Conservation (phyloP, 1,140 invertebrate species). For the Solenopsis fugax region DNA sequence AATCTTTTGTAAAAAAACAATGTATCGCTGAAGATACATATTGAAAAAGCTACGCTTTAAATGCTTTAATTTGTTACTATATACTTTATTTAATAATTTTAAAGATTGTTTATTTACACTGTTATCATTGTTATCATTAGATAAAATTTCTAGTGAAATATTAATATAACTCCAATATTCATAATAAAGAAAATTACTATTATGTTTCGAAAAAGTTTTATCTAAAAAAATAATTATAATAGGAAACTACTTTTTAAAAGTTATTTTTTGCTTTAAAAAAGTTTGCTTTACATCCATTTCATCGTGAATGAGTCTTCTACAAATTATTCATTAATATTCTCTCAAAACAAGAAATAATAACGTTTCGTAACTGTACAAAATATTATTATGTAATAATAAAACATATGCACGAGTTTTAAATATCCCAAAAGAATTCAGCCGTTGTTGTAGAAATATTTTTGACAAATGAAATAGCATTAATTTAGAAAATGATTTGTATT, state of each 20-base stretch:
- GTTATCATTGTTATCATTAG: conserved; percentile 34
- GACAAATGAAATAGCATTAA: not conserved
- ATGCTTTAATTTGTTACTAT: conserved; percentile 32
- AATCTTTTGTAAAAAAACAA: conserved; percentile 10
- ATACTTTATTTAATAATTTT: conserved; percentile 25
- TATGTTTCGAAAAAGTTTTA: not conserved
- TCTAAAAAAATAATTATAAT: not conserved
- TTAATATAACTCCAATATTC: conserved; percentile 14
- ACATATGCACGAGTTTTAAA: conserved; percentile 1
- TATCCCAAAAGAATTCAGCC: conserved; percentile 10
- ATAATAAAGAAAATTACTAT: conserved; percentile 27
- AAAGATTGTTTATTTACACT: conserved; percentile 14
- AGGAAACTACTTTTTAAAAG: not conserved
- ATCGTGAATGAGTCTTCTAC: not conserved
- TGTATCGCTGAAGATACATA: not conserved
- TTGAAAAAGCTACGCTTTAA: conserved; percentile 24
- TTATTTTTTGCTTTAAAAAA: not conserved
- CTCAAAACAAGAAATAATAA: conserved; percentile 19
- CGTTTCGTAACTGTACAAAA: conserved; percentile 23
- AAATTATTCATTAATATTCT: conserved; percentile 7
- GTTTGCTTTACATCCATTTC: not conserved
- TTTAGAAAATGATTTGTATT: conserved; percentile 2
- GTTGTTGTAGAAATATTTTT: conserved; percentile 6
- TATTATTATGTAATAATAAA: conserved; percentile 37
- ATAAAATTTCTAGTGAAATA: not conserved